Conservation (phyloP, 2,888 invertebrate genomes). For the Andrena chrysosceles region DNA sequence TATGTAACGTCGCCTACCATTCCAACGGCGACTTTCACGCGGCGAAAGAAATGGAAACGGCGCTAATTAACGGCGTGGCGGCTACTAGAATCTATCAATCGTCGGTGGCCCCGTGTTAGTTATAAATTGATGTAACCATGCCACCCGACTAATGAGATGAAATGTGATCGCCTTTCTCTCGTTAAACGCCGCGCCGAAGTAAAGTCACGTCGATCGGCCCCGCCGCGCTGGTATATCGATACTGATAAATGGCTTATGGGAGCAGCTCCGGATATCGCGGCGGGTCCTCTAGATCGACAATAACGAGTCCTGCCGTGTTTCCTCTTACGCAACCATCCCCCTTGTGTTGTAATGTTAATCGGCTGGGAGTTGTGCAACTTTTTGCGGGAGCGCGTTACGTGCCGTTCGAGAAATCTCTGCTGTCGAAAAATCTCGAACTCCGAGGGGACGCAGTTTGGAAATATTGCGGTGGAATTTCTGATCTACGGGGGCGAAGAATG, state of each 20-base stretch:
- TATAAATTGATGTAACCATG: constrained; percentile 82
- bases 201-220: constrained; percentile 72
- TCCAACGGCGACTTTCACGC: constrained; percentile 61
- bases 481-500: neutral
- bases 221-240: constrained; percentile 52
- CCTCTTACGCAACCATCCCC: constrained; percentile 40
- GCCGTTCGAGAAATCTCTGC: neutral
- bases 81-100: constrained; percentile 59
- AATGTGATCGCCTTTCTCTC: constrained; percentile 84
- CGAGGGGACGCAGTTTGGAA: neutral
- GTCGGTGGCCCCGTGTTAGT: constrained; percentile 67
- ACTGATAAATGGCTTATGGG: constrained; percentile 65
- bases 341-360: constrained; percentile 20
- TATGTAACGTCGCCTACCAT: constrained; percentile 13
- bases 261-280: constrained; percentile 37
- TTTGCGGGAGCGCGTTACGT: neutral
- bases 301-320: constrained; percentile 38
- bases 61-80: constrained; percentile 68
- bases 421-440: neutral
- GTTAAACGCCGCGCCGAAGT: constrained; percentile 79
- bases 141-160: constrained; percentile 82
- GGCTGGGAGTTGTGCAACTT: constrained; percentile 14
- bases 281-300: constrained; percentile 29
- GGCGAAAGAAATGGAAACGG: constrained; percentile 56
- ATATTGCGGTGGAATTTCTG: neutral